Evolutionary conservation across 2,797 vertebrate species (phyloP).

Genomic region (Anguilla pacifica): DNA sequence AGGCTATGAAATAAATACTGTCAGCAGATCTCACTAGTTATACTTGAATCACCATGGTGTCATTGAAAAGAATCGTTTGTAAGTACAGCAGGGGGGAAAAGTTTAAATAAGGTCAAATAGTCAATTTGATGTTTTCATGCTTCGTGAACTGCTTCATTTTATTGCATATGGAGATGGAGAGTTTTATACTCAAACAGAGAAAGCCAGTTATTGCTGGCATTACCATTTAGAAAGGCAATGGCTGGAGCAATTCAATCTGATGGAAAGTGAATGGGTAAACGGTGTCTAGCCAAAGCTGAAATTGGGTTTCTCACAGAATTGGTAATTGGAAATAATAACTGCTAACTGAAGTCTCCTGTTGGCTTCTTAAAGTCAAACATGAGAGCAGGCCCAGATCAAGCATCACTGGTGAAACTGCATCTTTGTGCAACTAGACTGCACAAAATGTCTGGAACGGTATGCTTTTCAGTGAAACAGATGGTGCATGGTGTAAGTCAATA

Average conservation of each 20-base stretch:
- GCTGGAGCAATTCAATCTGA: constrained; percentile 44
- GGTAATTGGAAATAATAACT: constrained; percentile 33
- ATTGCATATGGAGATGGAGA: constrained; percentile 22
- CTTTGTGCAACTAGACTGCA: background rate
- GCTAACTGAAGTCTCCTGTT: constrained; percentile 26
- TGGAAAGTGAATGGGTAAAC: constrained; percentile 36
- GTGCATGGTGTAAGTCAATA: background rate
- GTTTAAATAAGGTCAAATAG: constrained; percentile 48
- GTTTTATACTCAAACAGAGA: constrained; percentile 1
- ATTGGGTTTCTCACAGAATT: constrained; percentile 34
- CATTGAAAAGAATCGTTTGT: constrained; percentile 27
- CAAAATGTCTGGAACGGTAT: background rate
- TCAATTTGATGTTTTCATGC: constrained; percentile 49
- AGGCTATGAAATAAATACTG: background rate
- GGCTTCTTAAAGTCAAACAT: background rate
- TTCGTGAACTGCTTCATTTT: constrained; percentile 37
- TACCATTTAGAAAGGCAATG: constrained; percentile 43
- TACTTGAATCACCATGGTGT: constrained; percentile 23
- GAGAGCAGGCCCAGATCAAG: background rate
- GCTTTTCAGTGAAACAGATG: background rate
- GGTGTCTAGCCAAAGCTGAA: constrained; percentile 40
- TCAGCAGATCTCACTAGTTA: constrained; percentile 4
- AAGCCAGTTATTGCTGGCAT: constrained; percentile 33
- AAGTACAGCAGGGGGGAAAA: constrained; percentile 33
- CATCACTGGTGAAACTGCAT: background rate